phyloP scores from a whole-genome alignment of 1,140 invertebrate genomes.

The Notospermus geniculatus region DNA sequence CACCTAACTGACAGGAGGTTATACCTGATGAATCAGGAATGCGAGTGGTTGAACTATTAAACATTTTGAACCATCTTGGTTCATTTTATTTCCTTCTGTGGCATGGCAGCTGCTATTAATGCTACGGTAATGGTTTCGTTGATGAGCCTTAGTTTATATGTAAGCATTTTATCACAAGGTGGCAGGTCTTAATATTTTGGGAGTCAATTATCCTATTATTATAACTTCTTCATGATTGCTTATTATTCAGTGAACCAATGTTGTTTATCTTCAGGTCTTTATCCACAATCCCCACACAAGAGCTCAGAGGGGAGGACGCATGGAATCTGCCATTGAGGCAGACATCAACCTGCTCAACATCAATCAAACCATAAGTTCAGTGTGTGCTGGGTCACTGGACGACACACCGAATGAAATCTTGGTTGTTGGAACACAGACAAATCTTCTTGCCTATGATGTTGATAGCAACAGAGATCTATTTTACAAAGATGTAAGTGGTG shows the following conservation, averaged over 20 bases:
- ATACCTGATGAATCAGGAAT: no score
- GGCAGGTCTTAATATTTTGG: no score
- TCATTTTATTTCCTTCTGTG: slow-evolving; percentile 3
- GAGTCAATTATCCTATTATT: no score
- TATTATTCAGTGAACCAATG: slow-evolving; percentile 61
- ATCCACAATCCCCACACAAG: slow-evolving; percentile 73
- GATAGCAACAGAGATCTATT: slow-evolving; percentile 89
- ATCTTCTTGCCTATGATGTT: slow-evolving; percentile 87
- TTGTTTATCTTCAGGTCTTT: slow-evolving; percentile 67
- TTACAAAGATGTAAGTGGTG: slow-evolving; percentile 74
- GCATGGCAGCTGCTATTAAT: no score
- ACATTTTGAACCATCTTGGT: not conserved
- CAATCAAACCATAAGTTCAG: slow-evolving; percentile 73
- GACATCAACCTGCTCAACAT: slow-evolving; percentile 78
- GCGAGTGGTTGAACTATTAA: no score
- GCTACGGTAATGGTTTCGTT: no score
- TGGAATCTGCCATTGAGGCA: slow-evolving; percentile 61
- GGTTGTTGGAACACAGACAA: slow-evolving; percentile 78
- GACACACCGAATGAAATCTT: slow-evolving; percentile 69
- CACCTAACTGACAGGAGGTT: no score
- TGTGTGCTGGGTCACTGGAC: slow-evolving; percentile 68
- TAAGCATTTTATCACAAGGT: no score
- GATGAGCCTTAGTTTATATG: no score
- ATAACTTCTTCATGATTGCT: no score
- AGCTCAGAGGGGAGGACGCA: slow-evolving; percentile 58